These are phyloP conservation scores for Machimus atricapillus DNA, from an alignment of 2,888 invertebrate genomes.

Conservation along the genomic window DNA sequence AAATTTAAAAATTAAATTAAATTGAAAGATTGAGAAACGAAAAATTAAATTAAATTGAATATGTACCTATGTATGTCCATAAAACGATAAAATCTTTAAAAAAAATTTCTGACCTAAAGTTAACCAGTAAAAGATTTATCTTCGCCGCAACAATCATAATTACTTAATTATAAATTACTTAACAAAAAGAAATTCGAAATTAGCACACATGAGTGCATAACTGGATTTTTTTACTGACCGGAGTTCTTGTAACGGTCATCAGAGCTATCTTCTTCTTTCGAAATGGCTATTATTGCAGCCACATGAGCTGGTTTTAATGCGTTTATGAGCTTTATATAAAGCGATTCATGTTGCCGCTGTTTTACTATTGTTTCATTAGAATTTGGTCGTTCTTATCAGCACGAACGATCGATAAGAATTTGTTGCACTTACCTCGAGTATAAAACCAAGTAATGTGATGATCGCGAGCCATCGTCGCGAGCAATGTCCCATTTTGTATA, in stretches of 20 bases:
- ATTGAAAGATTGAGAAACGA: too few relatives aligned
- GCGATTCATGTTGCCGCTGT: neutral
- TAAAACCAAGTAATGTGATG: conserved; percentile 58
- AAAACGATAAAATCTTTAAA: neutral
- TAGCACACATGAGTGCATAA: conserved; percentile 63
- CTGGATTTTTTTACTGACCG: conserved; percentile 57
- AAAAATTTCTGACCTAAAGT: neutral
- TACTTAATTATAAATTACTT: conserved; percentile 33
- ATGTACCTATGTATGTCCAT: neutral
- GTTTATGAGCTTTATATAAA: conserved; percentile 1
- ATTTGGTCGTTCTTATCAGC: neutral
- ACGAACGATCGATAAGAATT: neutral
- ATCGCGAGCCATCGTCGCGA: conserved; percentile 59
- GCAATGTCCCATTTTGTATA: conserved; percentile 58
- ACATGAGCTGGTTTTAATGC: conserved; percentile 25
- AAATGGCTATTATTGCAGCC: conserved; percentile 33
- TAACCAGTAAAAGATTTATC: neutral
- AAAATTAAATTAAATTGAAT: neutral
- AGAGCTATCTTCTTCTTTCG: conserved; percentile 33
- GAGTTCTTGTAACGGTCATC: conserved; percentile 19
- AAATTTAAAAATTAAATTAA: neutral
- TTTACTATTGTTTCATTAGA: neutral
- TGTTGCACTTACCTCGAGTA: conserved; percentile 58
- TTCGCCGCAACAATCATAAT: conserved; percentile 1
- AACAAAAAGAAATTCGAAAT: conserved; percentile 60